Evolutionary conservation across 1,140 invertebrate species (phyloP).

Genomic region (Drosophila repletoides): DNA sequence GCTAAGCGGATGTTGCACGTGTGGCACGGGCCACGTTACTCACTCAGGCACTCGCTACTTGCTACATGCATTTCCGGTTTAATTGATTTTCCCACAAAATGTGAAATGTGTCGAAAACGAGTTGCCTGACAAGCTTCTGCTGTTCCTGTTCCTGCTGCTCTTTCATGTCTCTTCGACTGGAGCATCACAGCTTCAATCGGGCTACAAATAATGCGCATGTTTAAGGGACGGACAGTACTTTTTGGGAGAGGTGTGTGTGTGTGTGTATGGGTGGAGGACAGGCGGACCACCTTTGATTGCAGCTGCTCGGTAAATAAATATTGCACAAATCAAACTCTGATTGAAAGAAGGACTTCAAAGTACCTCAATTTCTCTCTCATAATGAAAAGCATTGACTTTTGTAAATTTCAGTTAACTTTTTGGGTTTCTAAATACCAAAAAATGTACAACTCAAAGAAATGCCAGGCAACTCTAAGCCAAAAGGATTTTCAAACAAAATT

Average conservation of each 20-base stretch:
- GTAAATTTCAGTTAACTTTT: background rate
- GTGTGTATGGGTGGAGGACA: constrained; percentile 16
- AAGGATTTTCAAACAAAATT: background rate
- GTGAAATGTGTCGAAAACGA: constrained; percentile 73
- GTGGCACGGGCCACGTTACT: constrained; percentile 29
- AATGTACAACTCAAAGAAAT: constrained; percentile 2
- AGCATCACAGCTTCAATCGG: background rate
- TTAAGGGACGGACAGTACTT: background rate
- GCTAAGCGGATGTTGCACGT: constrained; percentile 66
- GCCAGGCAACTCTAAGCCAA: background rate
- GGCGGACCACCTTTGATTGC: constrained; percentile 53
- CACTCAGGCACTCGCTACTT: constrained; percentile 36
- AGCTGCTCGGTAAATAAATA: constrained; percentile 67
- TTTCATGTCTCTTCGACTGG: too few species aligned
- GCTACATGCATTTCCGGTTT: constrained; percentile 76
- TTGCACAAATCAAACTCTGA: constrained; percentile 65
- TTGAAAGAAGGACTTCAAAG: constrained; percentile 62
- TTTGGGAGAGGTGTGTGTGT: too few species aligned
- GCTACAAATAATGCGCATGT: constrained; percentile 41
- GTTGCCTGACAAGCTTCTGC: constrained; percentile 29
- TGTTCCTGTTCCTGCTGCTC: too few species aligned
- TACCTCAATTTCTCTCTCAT: constrained; percentile 36
- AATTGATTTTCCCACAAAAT: constrained; percentile 79
- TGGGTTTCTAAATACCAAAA: background rate
- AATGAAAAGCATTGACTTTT: constrained; percentile 22